Conservation (phyloP, 2,797 vertebrate species). For the Rhynchotus rufescens region DNA sequence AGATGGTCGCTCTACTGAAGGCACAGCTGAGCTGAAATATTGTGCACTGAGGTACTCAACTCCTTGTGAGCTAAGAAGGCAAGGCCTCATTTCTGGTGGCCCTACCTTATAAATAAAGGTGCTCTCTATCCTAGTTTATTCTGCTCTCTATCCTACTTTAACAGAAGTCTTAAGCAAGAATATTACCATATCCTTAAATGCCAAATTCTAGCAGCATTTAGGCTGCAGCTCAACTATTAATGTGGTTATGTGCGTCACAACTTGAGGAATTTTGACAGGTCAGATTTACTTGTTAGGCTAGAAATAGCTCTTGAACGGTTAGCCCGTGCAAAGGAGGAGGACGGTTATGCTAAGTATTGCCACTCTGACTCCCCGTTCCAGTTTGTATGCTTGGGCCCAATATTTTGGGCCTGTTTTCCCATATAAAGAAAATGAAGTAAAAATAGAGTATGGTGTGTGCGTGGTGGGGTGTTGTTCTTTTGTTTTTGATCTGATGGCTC, state of each 20-base stretch:
- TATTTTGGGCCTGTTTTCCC: neutral
- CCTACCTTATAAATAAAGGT: neutral
- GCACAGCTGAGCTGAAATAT: neutral
- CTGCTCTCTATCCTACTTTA: neutral
- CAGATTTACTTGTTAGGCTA: neutral
- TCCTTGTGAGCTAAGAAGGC: neutral
- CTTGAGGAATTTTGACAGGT: neutral
- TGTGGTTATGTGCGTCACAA: neutral
- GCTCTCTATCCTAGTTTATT: neutral
- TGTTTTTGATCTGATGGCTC: neutral
- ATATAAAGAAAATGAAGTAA: neutral
- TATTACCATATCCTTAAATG: neutral
- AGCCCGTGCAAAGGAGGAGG: neutral
- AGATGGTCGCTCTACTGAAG: neutral
- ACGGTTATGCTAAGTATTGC: neutral
- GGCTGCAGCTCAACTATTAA: neutral
- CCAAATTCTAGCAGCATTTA: neutral
- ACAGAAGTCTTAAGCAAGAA: neutral
- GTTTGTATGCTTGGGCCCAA: neutral
- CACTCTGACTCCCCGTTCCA: neutral
- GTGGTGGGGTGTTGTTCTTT: neutral
- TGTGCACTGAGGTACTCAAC: neutral
- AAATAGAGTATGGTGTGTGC: neutral
- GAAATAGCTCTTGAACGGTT: constrained; percentile 11
- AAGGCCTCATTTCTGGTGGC: neutral